Evolutionary conservation across 1,140 invertebrate species (phyloP).

Genomic region (Cylas formicarius): DNA sequence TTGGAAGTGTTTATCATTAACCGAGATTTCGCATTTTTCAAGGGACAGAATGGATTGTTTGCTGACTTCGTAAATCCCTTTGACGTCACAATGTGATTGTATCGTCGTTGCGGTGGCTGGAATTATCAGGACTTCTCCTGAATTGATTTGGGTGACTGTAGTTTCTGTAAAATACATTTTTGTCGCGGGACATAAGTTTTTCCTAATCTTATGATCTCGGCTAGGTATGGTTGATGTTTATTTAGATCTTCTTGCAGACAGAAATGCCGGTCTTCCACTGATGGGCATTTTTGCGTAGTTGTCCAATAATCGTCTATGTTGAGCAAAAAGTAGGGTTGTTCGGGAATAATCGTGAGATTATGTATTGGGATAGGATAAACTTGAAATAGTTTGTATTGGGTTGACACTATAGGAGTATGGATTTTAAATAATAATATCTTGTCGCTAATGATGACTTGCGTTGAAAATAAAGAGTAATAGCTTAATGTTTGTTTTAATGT

Average conservation of each 20-base stretch:
- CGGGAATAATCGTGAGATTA: not conserved
- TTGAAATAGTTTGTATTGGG: not conserved
- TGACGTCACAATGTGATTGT: too few relatives aligned
- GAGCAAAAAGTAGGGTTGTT: slow-evolving; percentile 4
- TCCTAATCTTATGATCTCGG: not conserved
- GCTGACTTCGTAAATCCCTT: not conserved
- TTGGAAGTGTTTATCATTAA: not conserved
- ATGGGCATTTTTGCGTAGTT: slow-evolving; percentile 2
- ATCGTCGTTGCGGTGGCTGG: too few relatives aligned
- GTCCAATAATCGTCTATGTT: slow-evolving; percentile 1
- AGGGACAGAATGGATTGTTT: not conserved
- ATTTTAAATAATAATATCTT: slow-evolving; percentile 1
- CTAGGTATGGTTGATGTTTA: not conserved
- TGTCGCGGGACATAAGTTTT: not conserved
- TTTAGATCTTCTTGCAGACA: not conserved
- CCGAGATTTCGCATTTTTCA: not conserved
- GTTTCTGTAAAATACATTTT: not conserved
- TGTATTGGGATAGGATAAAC: slow-evolving; percentile 5
- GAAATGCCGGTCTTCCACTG: not conserved
- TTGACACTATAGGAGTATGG: slow-evolving; percentile 1
- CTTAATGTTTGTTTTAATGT: not conserved
- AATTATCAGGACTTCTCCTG: slow-evolving; percentile 3
- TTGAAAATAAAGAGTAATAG: not conserved
- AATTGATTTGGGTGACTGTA: not conserved
- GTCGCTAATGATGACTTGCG: not conserved